A percentile compares a stretch with the other conserved stretches of the same genome.
Evolutionary conservation across 1,140 invertebrate species (phyloP).

Genomic region (Pogonus chalceus): DNA sequence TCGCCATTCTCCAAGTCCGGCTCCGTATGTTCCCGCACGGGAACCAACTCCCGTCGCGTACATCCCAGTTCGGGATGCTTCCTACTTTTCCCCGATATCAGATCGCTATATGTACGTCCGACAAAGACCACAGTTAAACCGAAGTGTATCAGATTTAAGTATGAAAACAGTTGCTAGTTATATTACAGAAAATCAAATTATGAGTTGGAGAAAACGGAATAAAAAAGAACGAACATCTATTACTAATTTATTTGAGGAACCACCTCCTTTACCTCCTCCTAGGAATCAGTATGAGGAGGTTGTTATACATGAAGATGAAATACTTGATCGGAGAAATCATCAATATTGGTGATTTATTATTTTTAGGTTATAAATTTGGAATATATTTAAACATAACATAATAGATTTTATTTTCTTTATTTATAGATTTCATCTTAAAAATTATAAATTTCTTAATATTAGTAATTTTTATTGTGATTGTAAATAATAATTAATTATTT

Average conservation of each 20-base stretch:
- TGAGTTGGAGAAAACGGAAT: too few species aligned
- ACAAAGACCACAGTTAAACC: neutral
- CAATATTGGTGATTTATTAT: too few species aligned
- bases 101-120: neutral
- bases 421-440: too few species aligned
- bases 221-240: neutral
- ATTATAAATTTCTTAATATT: too few species aligned
- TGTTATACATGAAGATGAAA: too few species aligned
- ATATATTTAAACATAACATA: too few species aligned
- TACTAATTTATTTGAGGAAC: neutral
- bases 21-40: neutral
- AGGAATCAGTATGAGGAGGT: too few species aligned
- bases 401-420: too few species aligned
- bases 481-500: too few species aligned
- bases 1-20: neutral
- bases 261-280: neutral
- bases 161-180: neutral
- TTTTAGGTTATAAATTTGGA: too few species aligned
- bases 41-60: neutral
- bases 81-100: neutral
- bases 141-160: neutral
- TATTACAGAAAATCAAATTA: constrained; percentile 1
- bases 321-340: too few species aligned
- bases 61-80: neutral
- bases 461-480: too few species aligned